phyloP scores from a whole-genome alignment of 2,113 vertebrate species.

The Centropristis striata region DNA sequence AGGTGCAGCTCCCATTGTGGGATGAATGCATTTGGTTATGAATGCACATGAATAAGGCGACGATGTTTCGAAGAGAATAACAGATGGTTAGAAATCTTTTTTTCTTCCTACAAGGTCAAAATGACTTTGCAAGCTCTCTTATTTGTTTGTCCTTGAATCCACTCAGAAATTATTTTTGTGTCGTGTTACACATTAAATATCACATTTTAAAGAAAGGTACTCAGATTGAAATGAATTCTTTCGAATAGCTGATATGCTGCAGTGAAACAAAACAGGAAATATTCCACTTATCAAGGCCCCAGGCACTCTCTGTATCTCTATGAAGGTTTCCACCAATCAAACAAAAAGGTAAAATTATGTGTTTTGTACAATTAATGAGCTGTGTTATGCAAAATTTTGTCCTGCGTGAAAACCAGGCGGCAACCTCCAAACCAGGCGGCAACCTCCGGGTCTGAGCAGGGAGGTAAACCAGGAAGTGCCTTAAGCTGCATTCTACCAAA shows the following conservation, averaged over 20 bases:
- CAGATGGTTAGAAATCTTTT: slow-evolving; percentile 39
- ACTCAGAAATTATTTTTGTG: background rate
- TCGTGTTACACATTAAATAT: background rate
- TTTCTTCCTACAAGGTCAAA: slow-evolving; percentile 39
- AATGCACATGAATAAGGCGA: slow-evolving; percentile 47
- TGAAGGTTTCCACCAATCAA: background rate
- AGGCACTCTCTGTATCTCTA: no score
- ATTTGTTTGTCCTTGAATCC: slow-evolving; percentile 32
- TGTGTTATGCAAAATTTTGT: background rate
- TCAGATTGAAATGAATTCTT: background rate
- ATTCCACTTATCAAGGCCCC: background rate
- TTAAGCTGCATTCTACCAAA: no score
- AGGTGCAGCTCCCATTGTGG: slow-evolving; percentile 41
- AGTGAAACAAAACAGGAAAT: background rate
- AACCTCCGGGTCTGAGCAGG: no score
- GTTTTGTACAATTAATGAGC: background rate
- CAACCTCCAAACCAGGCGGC: no score
- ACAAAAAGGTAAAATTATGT: background rate
- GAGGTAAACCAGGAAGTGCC: no score
- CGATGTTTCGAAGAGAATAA: slow-evolving; percentile 35
- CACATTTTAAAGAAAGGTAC: background rate
- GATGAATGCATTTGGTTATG: slow-evolving; percentile 44
- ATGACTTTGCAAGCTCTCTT: slow-evolving; percentile 3
- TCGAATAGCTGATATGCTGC: background rate
- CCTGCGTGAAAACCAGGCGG: background rate